Conservation (phyloP, 2,888 invertebrate genomes). For the Galerucella calmariensis region DNA sequence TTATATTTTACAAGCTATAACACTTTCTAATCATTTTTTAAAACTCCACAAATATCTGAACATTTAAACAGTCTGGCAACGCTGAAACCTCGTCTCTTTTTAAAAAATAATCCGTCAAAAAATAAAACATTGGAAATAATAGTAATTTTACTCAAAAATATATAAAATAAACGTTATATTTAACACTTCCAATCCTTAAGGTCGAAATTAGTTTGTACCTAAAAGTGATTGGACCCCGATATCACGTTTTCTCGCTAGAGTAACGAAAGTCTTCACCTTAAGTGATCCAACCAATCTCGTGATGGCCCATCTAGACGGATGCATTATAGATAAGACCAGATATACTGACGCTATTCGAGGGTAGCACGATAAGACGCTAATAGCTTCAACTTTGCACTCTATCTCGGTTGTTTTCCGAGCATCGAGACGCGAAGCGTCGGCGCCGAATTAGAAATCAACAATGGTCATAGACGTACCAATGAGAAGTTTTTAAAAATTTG, state of each 20-base stretch:
- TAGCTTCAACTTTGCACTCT: slow-evolving; percentile 72
- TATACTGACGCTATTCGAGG: slow-evolving; percentile 67
- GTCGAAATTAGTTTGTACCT: slow-evolving; percentile 24
- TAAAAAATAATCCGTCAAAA: too few relatives aligned
- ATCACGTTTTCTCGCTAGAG: slow-evolving; percentile 40
- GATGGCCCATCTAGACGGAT: slow-evolving; percentile 60
- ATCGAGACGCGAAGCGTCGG: slow-evolving; percentile 46
- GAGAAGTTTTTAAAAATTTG: not conserved
- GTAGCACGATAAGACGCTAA: slow-evolving; percentile 69
- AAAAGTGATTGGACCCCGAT: slow-evolving; percentile 25
- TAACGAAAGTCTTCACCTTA: slow-evolving; percentile 55
- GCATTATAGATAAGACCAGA: slow-evolving; percentile 66
- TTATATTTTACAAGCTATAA: too few relatives aligned
- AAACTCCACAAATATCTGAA: too few relatives aligned
- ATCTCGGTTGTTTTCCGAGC: slow-evolving; percentile 61
- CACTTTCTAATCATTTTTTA: too few relatives aligned
- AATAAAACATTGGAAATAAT: too few relatives aligned
- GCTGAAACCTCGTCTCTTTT: too few relatives aligned
- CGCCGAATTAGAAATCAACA: slow-evolving; percentile 28
- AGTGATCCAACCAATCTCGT: slow-evolving; percentile 56
- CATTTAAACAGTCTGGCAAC: too few relatives aligned
- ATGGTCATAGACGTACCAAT: slow-evolving; percentile 8
- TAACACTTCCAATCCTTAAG: slow-evolving; percentile 23
- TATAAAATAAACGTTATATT: not conserved
- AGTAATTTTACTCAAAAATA: too few relatives aligned